Evolutionary conservation across 2,888 invertebrate species (phyloP).

Genomic region (Netelia inedita): DNA sequence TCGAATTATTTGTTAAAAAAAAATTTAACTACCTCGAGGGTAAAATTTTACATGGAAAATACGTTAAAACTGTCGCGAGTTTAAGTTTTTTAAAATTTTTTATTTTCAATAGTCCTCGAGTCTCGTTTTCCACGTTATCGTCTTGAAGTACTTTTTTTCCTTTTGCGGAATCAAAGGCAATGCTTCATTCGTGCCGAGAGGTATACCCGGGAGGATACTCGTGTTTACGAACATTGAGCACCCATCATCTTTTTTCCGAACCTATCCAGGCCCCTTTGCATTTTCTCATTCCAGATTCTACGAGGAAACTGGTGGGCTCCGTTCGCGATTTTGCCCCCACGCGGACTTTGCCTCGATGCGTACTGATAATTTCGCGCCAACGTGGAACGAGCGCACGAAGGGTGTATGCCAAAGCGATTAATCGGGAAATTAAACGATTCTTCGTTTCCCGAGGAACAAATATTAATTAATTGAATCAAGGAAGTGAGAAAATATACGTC

Average conservation of each 20-base stretch:
- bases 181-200: slow-evolving; percentile 76
- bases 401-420: slow-evolving; percentile 44
- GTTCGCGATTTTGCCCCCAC: slow-evolving; percentile 26
- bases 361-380: slow-evolving; percentile 34
- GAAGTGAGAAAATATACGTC: not conserved
- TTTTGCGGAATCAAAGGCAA: slow-evolving; percentile 24
- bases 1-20: too few species aligned
- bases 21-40: too few species aligned
- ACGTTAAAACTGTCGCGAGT: too few species aligned
- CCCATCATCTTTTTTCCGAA: slow-evolving; percentile 67
- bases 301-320: slow-evolving; percentile 10
- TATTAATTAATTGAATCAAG: not conserved
- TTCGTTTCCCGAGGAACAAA: not conserved
- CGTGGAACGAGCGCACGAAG: not conserved
- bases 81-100: too few species aligned
- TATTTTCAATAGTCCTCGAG: not conserved
- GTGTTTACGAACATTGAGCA: slow-evolving; percentile 77
- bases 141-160: not conserved
- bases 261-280: slow-evolving; percentile 24
- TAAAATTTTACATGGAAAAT: too few species aligned
- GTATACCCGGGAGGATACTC: slow-evolving; percentile 74
- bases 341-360: slow-evolving; percentile 32
- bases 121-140: not conserved
- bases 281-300: slow-evolving; percentile 22
- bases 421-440: slow-evolving; percentile 16